Base-by-base conservation (phyloP, 2,888 invertebrate genomes). In the Dicranocentrus wangi region DNA sequence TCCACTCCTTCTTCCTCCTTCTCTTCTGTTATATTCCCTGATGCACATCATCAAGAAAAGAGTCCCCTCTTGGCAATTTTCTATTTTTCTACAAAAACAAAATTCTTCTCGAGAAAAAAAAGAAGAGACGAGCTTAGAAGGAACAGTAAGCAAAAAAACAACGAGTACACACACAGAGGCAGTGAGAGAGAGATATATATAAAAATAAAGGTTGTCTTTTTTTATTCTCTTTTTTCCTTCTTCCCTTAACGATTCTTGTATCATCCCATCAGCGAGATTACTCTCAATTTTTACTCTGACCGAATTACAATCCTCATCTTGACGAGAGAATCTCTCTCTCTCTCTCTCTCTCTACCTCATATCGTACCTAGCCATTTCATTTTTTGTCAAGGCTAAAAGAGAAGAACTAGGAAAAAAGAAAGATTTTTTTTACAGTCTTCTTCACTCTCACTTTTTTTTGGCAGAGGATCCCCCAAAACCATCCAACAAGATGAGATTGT, bases 1-100 rank as follows among this genome's bases (percentile, higher is more conserved):
- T n/a, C n/a, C n/a, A n/a, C n/a, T n/a, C n/a, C n/a, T n/a, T n/a
- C n/a, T n/a, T n/a, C n/a, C n/a, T n/a, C n/a, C n/a, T n/a, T n/a
- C n/a, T n/a, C n/a, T n/a, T n/a, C n/a, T n/a, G n/a, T n/a, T n/a
- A 7, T 47, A 72, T 72, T 72, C 72, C 72, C 72, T 21, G 61
- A 72, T 72, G 72, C 47, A 61, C 61, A 61, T 72, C 61, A 72
- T 72, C 72, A 72, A 72, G n/a, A n/a, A n/a, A 72, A 69, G 61
- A 61, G 61, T 72, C 72, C 63, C 72, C 72, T 72, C 51, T 61
- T 61, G 72, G 72, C 72, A 61, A 61, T 72, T 72, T 72, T 72
- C 28, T 72, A 61, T 72, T 72, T 72, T 63, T 47, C 72, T 72
- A 51, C 47, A 63, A 63, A 47, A 28, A 55, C n/a, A 15, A 27